Base-by-base conservation (phyloP, 2,113 vertebrate species). In the Oxyruncus cristatus region DNA sequence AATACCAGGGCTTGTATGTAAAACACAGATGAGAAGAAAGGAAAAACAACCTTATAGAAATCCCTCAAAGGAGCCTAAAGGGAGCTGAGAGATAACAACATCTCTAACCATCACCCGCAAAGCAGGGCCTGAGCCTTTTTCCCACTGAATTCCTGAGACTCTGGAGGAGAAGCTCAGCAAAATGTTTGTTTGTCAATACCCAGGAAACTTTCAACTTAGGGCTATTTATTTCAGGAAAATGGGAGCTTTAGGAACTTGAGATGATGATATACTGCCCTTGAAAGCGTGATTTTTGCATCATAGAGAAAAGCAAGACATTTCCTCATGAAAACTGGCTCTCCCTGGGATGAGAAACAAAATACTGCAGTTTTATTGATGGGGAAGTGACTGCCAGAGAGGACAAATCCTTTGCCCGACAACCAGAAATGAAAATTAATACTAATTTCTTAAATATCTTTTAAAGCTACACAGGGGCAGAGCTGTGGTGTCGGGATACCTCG, bases 1-100 rank as follows among this genome's bases (percentile, higher is more conserved):
- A 96, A 96, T 96, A 82, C 83, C 92, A 93, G 66, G 76, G 73
- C 92, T 94, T 76, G 86, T 30, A 95, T 92, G 92, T 79, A 95
- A 94, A 96, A 93, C 85, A 87, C 76, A 76, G 78, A 85, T 11
- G 73, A 97, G 88, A 85, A 93, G 72, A 95, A 88, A 88, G 70
- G 80, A 92, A 93, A 96, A 93, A 55, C 68, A 78, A 68, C 35
- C 53, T 87, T 89, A 52, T 65, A 94, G 95, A 96, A 92, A 84
- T 81, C 70, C 56, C 87, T 87, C 93, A 73, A 73, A 39, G 52
- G 67, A 79, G 58, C 35, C 74, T 41, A 14, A 75, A 72, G 56
- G 59, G 53, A 95, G 52, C 14, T 42, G 56, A 68, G 12, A 67
- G 85, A 85, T 62, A 81, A 68, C 2, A 3, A 28, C 14, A 50